phyloP scores from a whole-genome alignment of 2,113 vertebrate species.

The Chrysochloris asiatica region DNA sequence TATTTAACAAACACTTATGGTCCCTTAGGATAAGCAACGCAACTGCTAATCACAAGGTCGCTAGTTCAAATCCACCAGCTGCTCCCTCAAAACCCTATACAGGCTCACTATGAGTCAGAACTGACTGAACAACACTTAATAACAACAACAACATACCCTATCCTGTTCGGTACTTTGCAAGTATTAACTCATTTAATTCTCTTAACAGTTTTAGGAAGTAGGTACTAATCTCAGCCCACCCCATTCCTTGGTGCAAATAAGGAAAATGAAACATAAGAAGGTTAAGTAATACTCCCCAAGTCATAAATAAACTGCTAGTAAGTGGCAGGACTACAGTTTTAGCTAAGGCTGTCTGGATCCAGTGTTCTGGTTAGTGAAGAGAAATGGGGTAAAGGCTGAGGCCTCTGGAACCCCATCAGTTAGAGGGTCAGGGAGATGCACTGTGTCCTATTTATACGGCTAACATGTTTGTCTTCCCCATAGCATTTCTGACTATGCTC shows the following conservation, averaged over 20 bases:
- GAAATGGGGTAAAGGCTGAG: neutral
- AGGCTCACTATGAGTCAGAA: too few species aligned
- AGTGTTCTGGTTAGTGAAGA: neutral
- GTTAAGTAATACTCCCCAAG: neutral
- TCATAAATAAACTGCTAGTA: neutral
- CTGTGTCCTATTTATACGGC: neutral
- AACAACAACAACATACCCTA: neutral
- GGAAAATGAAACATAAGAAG: neutral
- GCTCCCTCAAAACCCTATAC: too few species aligned
- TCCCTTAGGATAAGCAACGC: too few species aligned
- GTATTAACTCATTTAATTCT: neutral
- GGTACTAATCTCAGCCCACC: neutral
- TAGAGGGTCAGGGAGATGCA: neutral
- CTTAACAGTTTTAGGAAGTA: neutral
- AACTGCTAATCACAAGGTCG: too few species aligned
- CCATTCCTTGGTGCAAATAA: neutral
- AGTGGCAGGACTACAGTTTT: neutral
- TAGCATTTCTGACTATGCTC: neutral
- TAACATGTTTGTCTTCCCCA: neutral
- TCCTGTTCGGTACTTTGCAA: neutral
- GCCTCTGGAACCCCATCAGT: neutral
- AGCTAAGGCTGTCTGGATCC: neutral
- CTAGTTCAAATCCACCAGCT: too few species aligned
- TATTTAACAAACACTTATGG: neutral
- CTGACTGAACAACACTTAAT: too few species aligned